Conservation (phyloP, 2,113 vertebrate genomes). For the Nerophis ophidion region DNA sequence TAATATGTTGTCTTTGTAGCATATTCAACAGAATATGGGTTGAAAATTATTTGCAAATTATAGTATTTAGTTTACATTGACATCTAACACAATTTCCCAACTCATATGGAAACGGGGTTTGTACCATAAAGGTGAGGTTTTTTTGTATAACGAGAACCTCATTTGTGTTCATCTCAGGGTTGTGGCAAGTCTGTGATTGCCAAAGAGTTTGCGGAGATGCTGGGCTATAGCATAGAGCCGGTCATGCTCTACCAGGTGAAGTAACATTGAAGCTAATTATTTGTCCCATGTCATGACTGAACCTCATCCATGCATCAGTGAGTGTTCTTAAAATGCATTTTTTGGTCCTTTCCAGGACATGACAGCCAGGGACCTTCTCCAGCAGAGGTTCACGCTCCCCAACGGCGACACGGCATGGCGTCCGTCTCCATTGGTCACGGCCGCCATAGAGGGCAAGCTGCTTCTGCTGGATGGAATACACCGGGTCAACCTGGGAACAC, state of each 20-base stretch:
- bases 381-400: conserved; percentile 90
- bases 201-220: conserved; percentile 83
- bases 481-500: conserved; percentile 86
- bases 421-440: conserved; percentile 82
- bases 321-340: not conserved
- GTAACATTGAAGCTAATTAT: not conserved
- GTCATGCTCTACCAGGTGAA: conserved; percentile 96
- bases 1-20: too few species aligned
- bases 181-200: conserved; percentile 92
- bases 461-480: conserved; percentile 91
- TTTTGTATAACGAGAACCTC: not conserved
- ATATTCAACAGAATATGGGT: too few species aligned
- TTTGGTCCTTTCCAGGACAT: conserved; percentile 78
- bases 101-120: too few species aligned
- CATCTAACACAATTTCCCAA: too few species aligned
- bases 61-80: too few species aligned
- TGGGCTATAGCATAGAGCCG: conserved; percentile 87
- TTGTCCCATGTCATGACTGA: not conserved
- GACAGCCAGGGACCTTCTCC: conserved; percentile 90
- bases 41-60: too few species aligned
- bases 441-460: conserved; percentile 88
- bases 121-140: not conserved
- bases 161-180: conserved; percentile 69
- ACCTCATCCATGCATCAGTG: not conserved
- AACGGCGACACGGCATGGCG: conserved; percentile 96